These are phyloP conservation scores for Alethe diademata DNA, from an alignment of 2,113 vertebrate species.

Conservation along the genomic window DNA sequence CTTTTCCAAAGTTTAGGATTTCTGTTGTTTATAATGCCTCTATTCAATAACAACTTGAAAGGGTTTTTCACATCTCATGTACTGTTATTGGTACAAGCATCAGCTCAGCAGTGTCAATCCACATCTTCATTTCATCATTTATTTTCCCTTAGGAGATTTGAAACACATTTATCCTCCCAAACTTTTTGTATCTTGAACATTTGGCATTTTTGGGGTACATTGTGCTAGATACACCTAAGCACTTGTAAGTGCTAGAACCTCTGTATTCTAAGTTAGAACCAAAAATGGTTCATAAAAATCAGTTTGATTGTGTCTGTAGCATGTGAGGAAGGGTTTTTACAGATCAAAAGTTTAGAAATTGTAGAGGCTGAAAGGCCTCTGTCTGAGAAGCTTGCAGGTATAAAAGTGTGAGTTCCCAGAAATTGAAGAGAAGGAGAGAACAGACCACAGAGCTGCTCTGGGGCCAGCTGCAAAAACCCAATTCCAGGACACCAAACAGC, in stretches of 20 bases:
- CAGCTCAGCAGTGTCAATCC: background rate
- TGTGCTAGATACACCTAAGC: background rate
- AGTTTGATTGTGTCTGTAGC: background rate
- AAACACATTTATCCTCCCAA: background rate
- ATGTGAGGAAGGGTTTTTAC: background rate
- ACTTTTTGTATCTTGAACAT: background rate
- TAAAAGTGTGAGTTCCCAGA: accelerated
- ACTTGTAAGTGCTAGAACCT: background rate
- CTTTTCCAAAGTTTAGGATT: background rate
- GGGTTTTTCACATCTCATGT: background rate
- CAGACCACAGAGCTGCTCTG: background rate
- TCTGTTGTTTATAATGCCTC: background rate
- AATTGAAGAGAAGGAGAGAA: background rate
- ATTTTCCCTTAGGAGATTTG: background rate
- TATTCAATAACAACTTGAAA: background rate
- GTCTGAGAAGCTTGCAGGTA: background rate
- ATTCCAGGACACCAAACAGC: background rate
- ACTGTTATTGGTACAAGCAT: background rate
- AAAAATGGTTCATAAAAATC: accelerated
- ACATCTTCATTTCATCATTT: background rate
- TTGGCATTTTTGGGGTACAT: background rate
- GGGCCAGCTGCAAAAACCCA: background rate
- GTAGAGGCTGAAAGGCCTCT: background rate
- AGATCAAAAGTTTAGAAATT: background rate
- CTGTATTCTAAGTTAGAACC: background rate